phyloP scores from a whole-genome alignment of 2,888 invertebrate species.

The Drosophila percnosoma region DNA sequence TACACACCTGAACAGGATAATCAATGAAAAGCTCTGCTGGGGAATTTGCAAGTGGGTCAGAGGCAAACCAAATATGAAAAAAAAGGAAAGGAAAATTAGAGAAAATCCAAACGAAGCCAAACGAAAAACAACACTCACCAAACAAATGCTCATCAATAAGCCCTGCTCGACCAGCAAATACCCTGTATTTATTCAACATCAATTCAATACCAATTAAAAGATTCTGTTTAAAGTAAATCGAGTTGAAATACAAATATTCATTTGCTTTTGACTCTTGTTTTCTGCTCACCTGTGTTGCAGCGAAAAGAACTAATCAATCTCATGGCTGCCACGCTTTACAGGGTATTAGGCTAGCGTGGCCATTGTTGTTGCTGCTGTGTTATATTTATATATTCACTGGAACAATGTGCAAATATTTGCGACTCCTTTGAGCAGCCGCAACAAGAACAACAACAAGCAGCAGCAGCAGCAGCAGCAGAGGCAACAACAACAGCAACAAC shows the following conservation, averaged over 20 bases:
- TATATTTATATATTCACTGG: conserved; percentile 12
- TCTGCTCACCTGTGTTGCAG: no score
- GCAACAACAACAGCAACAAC: conserved; percentile 8
- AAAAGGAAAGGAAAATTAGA: not conserved
- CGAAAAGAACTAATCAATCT: no score
- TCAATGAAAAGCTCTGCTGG: conserved; percentile 40
- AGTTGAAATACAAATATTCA: not conserved
- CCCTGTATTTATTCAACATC: not conserved
- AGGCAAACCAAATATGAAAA: conserved; percentile 18
- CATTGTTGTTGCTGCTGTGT: conserved; percentile 12
- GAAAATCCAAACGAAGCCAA: not conserved
- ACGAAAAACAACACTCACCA: conserved; percentile 17
- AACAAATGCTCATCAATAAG: not conserved
- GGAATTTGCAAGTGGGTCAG: conserved; percentile 46
- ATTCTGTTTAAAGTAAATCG: not conserved
- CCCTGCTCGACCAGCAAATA: conserved; percentile 4
- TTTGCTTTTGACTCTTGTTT: no score
- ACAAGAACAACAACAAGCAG: not conserved
- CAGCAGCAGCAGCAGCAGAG: conserved; percentile 1
- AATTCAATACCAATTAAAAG: not conserved
- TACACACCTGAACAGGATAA: conserved; percentile 46
- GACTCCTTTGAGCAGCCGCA: conserved; percentile 13
- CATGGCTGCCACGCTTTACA: not conserved
- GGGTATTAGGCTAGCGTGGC: not conserved
- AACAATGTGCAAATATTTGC: conserved; percentile 40